Evolutionary conservation across 2,888 invertebrate species (phyloP).

Genomic region (Acanthopleura granulata): DNA sequence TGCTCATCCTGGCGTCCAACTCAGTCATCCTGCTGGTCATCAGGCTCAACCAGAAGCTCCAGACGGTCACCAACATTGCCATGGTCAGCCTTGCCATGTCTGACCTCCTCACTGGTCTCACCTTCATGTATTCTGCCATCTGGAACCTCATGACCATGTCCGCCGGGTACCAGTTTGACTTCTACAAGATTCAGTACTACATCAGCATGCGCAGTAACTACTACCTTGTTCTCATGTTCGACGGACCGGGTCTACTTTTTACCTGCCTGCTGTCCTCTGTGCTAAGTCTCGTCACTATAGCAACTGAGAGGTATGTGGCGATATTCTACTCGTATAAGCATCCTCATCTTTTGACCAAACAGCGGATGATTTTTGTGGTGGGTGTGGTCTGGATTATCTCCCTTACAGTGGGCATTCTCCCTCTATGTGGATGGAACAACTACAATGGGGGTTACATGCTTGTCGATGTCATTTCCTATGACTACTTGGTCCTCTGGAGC

Average conservation of each 20-base stretch:
- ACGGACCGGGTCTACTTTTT: constrained; percentile 34
- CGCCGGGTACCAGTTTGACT: constrained; percentile 31
- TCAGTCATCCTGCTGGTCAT: constrained; percentile 27
- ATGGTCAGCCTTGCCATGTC: constrained; percentile 33
- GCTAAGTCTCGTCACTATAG: constrained; percentile 30
- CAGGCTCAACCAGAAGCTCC: constrained; percentile 20
- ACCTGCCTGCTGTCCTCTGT: constrained; percentile 36
- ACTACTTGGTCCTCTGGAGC: constrained; percentile 33
- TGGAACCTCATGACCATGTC: constrained; percentile 30
- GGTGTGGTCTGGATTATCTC: constrained; percentile 31
- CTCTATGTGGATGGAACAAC: constrained; percentile 33
- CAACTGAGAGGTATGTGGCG: constrained; percentile 32
- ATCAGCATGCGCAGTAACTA: constrained; percentile 27
- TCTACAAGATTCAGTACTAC: constrained; percentile 23
- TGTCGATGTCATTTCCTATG: constrained; percentile 28
- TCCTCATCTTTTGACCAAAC: constrained; percentile 27
- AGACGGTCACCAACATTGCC: constrained; percentile 27
- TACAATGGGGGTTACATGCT: constrained; percentile 27
- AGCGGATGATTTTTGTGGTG: constrained; percentile 22
- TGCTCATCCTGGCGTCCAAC: constrained; percentile 30
- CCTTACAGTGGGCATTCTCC: constrained; percentile 28
- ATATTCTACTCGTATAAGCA: constrained; percentile 31
- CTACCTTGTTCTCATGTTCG: constrained; percentile 31
- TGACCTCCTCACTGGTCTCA: constrained; percentile 32
- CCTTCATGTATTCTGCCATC: constrained; percentile 31